Conservation (phyloP, 2,888 invertebrate species). For the Drosophila parthenogenetica region DNA sequence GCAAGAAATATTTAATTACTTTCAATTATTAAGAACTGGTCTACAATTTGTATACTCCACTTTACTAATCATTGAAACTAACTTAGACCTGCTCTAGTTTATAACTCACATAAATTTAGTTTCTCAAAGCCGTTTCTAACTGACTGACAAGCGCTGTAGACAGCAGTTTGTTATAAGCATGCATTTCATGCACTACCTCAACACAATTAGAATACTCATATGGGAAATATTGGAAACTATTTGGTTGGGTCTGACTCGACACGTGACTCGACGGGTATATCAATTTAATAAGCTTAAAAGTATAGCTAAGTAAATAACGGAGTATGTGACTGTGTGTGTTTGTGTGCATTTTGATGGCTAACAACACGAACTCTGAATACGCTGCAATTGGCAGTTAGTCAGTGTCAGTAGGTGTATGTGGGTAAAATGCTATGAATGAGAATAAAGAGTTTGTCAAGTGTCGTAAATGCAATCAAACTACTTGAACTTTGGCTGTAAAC, state of each 20-base stretch:
- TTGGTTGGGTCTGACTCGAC: constrained; percentile 26
- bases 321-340: not conserved
- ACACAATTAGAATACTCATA: constrained; percentile 44
- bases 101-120: no score
- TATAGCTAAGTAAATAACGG: constrained; percentile 26
- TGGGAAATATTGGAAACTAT: constrained; percentile 30
- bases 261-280: constrained; percentile 68
- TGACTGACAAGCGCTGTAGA: constrained; percentile 25
- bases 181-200: constrained; percentile 63
- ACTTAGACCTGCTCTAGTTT: no score
- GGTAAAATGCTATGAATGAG: no score
- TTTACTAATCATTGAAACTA: no score
- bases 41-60: no score
- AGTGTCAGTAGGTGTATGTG: no score
- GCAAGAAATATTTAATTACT: no score
- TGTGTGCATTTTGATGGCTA: constrained; percentile 17
- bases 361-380: constrained; percentile 68
- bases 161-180: constrained; percentile 4
- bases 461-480: constrained; percentile 75
- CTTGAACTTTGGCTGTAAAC: constrained; percentile 66
- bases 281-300: constrained; percentile 75
- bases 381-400: constrained; percentile 34
- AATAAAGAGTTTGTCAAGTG: constrained; percentile 40
- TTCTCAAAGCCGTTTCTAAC: constrained; percentile 20
- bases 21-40: no score